Evolutionary conservation across 2,797 vertebrate species (phyloP).

Genomic region (Eptatretus atami): DNA sequence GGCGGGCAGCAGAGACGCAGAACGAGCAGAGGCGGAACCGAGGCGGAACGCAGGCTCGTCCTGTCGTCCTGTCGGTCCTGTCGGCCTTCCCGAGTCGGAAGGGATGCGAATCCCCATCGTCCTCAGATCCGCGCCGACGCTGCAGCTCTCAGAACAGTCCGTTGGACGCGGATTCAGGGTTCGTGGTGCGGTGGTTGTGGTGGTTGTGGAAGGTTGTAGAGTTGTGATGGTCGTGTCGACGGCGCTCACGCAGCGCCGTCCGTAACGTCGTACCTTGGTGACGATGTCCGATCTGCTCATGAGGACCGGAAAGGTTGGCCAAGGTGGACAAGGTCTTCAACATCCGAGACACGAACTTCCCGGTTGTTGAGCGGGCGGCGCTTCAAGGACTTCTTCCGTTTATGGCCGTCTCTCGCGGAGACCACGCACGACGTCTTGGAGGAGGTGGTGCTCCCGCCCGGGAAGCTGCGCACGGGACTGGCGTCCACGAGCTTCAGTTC

Average conservation of each 20-base stretch:
- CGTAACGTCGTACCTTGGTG: background rate
- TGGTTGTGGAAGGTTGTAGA: background rate
- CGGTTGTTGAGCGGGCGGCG: constrained; percentile 36
- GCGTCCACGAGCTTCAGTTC: constrained; percentile 17
- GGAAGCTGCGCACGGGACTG: constrained; percentile 12
- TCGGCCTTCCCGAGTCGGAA: constrained; percentile 11
- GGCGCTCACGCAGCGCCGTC: constrained; percentile 24
- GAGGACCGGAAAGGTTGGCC: constrained; percentile 13
- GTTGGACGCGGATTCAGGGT: background rate
- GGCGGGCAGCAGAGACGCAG: constrained; percentile 10
- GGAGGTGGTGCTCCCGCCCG: constrained; percentile 7
- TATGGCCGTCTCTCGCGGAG: background rate
- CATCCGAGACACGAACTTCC: constrained; percentile 55
- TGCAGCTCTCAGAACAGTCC: background rate
- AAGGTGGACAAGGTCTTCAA: constrained; percentile 55
- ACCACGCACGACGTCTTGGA: constrained; percentile 1
- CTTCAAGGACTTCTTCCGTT: background rate
- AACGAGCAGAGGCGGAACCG: constrained; percentile 3
- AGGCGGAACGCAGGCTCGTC: constrained; percentile 15
- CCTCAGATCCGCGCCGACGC: constrained; percentile 14
- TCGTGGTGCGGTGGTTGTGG: background rate
- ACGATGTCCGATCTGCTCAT: background rate
- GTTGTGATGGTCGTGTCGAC: constrained; percentile 16
- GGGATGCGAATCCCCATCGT: constrained; percentile 24
- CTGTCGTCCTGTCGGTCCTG: constrained; percentile 16